Evolutionary conservation across 2,888 invertebrate species (phyloP), one percentile per base, ranked within the genome.

Genomic region (Apamea sordens): DNA sequence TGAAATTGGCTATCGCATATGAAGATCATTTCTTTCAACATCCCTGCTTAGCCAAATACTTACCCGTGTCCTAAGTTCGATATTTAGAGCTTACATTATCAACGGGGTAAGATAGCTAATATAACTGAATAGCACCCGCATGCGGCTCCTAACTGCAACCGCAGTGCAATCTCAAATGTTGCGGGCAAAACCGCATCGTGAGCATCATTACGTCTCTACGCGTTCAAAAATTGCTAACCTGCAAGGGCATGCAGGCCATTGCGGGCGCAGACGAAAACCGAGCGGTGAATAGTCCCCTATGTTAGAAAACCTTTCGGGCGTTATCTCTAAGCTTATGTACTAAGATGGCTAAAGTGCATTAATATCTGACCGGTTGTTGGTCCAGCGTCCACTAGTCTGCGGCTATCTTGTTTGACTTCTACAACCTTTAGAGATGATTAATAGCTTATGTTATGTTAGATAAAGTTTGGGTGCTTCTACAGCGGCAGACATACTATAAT

Each of bases 391-490:
- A 50, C 64, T 63, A 47, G 72, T 50, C 70, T 77, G 68, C n/a
- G 47, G 65, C 15, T 47, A 15, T 44, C 61, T 61, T 80, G 87
- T 86, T 83, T 80, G 61, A 76, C 73, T 80, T 80, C 64, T 47
- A 64, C 47, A 76, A 85, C 67, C 76, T 78, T n/a, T 13, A 24
- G 47, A 56, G 59, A 73, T 71, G 78, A 84, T 80, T 80, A 69
- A 84, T 86, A 73, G 53, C 63, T 69, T 68, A 73, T 65, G n/a
- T 67, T 76, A 71, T 80, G 59, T 73, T 53, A 65, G 28, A 70
- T 64, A 79, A 76, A 76, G 28, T 82, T 68, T 32, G 41, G 56
- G 28, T 64, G 63, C 21, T 67, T 32, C 24, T 32, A 24, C 15
- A 67, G 50, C 18, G 41, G 11, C 21, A n/a, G 21, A 13, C 21